Base-by-base conservation (phyloP, 2,113 vertebrate genomes). In the Apaloderma vittatum region DNA sequence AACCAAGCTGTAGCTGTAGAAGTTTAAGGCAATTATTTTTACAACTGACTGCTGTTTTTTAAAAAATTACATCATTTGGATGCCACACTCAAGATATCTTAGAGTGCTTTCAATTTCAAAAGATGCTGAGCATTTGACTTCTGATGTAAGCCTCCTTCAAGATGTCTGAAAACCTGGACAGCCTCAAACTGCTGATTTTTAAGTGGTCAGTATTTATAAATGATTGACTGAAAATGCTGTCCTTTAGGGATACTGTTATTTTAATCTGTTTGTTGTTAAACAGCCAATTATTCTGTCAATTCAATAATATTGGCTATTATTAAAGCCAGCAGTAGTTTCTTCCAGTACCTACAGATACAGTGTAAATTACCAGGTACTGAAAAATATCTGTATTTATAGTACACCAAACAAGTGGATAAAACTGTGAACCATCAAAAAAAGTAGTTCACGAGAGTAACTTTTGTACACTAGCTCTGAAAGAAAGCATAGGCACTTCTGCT, bases 401-500 rank as follows among this genome's bases (percentile, higher is more conserved):
- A 88, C 19, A 59, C 12, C 8, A 30, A 92, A 91, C 34, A 84
- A 65, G 58, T 29, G 8, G 83, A 72, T 12, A 61, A 63, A 73
- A 75, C 8, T 24, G 32, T 51, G 34, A 75, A 34, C 19, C 9
- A 54, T 22, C 36, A 12, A 70, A 89, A 91, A 93, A 78, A 52
- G 85, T 8, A 5, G 17, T 86, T 93, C 58, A 91, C 62, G 85
- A 15, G 11, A 86, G 55, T n/a, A 74, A 73, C 29, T 90, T 94
- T 73, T 77, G 36, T 30, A 18, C 21, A 66, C 27, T 52, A 62
- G 36, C 46, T 90, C 77, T 93, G 92, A 88, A 95, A 93, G 17
- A 82, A 93, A 96, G 93, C 14, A 30, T 84, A 96, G 93, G 88
- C 87, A 94, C 95, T 97, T 97, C 81, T 91, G 62, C 90, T 97